Evolutionary conservation across 2,888 invertebrate genomes (phyloP).

Genomic region (Oegoconia quadripuncta): DNA sequence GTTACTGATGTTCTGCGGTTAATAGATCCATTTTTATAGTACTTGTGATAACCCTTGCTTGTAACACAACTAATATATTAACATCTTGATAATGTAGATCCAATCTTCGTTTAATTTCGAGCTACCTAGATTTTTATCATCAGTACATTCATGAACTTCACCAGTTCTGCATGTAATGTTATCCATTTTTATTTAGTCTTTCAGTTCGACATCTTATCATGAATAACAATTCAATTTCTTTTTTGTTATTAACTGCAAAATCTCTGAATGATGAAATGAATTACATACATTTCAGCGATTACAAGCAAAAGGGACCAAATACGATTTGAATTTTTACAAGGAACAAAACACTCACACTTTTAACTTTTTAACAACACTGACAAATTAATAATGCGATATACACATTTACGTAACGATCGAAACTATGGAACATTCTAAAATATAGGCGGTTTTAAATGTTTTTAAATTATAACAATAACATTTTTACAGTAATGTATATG

Average conservation of each 20-base stretch:
- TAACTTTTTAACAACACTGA: slow-evolving; percentile 65
- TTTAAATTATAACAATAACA: slow-evolving; percentile 43
- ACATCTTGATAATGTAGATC: slow-evolving; percentile 47
- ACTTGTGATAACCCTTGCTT: slow-evolving; percentile 77
- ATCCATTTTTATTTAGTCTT: slow-evolving; percentile 39
- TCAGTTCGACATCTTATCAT: slow-evolving; percentile 37
- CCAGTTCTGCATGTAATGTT: slow-evolving; percentile 47
- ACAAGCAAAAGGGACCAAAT: slow-evolving; percentile 79
- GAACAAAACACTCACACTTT: slow-evolving; percentile 43
- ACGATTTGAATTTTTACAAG: slow-evolving; percentile 52
- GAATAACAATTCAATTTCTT: slow-evolving; percentile 52
- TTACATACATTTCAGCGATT: slow-evolving; percentile 56
- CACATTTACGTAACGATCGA: slow-evolving; percentile 41
- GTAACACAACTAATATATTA: slow-evolving; percentile 77
- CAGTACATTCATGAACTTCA: slow-evolving; percentile 29
- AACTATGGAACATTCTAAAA: slow-evolving; percentile 51
- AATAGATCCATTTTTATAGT: slow-evolving; percentile 43
- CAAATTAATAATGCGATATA: slow-evolving; percentile 51
- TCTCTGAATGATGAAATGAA: slow-evolving; percentile 48
- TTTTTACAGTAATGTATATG: slow-evolving; percentile 20
- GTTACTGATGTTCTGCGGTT: slow-evolving; percentile 34
- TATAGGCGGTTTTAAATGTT: slow-evolving; percentile 58
- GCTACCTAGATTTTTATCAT: slow-evolving; percentile 13
- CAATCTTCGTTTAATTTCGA: slow-evolving; percentile 6
- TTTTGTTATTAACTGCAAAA: slow-evolving; percentile 50